These are phyloP conservation scores for Dilophus febrilis DNA, from an alignment of 2,888 invertebrate genomes.

Conservation along the genomic window DNA sequence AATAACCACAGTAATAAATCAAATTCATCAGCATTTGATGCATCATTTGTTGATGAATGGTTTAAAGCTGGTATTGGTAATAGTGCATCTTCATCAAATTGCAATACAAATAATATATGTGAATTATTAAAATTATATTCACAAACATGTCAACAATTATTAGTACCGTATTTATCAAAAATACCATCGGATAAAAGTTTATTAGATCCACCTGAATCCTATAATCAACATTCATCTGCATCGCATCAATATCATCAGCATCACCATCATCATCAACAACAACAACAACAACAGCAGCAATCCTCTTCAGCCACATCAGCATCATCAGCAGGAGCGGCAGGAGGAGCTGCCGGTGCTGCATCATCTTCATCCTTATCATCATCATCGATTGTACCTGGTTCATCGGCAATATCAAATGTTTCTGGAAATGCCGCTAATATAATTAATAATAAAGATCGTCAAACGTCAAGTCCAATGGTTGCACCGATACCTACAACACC, in stretches of 20 bases:
- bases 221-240: background rate
- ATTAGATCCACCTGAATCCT: conserved; percentile 43
- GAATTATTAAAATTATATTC: conserved; percentile 78
- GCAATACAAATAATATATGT: conserved; percentile 54
- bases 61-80: conserved; percentile 34
- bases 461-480: conserved; percentile 37
- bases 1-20: background rate
- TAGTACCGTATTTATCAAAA: conserved; percentile 58
- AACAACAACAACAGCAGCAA: no score
- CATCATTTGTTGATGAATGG: conserved; percentile 71
- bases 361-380: no score
- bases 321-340: conserved; percentile 21
- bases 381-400: conserved; percentile 22
- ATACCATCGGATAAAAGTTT: conserved; percentile 58
- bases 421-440: conserved; percentile 10
- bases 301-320: no score
- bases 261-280: conserved; percentile 14
- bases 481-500: conserved; percentile 36
- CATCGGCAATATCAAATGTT: conserved; percentile 8
- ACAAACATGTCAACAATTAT: conserved; percentile 54
- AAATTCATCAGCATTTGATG: background rate
- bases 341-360: conserved; percentile 4
- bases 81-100: no score
- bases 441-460: conserved; percentile 21
- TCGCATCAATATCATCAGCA: no score